Percentiles rank a stretch among this genome's conserved stretches.
These are phyloP conservation scores for Rutpela maculata DNA, from an alignment of 2,888 invertebrate genomes.

Conservation along the genomic window DNA sequence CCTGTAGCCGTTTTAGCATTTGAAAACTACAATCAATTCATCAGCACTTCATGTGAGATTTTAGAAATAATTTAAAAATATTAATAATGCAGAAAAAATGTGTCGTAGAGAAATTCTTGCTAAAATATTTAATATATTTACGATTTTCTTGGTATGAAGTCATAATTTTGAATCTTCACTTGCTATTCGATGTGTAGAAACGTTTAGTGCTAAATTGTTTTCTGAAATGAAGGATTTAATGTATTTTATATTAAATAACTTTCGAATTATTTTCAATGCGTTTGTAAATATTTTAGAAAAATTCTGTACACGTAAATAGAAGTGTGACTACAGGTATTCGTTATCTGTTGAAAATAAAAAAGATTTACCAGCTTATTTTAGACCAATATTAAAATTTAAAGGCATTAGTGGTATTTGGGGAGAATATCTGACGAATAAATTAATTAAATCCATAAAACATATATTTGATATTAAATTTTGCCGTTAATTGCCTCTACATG, in stretches of 20 bases:
- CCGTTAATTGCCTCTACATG: no score
- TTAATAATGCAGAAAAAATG: background rate
- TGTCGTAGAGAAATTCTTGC: background rate
- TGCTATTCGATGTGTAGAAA: background rate
- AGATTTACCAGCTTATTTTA: no score
- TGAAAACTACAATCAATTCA: slow-evolving; percentile 16
- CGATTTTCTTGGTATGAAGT: background rate
- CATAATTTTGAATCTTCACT: background rate
- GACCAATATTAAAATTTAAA: no score
- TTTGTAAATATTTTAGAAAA: no score
- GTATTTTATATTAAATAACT: background rate
- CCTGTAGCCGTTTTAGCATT: slow-evolving; percentile 20
- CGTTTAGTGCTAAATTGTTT: background rate
- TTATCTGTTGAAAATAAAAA: no score
- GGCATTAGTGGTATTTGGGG: no score
- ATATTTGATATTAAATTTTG: no score
- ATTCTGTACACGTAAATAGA: no score
- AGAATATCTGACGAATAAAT: no score
- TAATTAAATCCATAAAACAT: no score
- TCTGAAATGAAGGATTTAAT: background rate
- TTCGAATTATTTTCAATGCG: no score
- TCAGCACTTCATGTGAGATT: slow-evolving; percentile 8
- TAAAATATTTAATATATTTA: background rate
- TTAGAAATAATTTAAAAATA: slow-evolving; percentile 15
- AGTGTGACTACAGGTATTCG: no score